A percentile compares a stretch with the other conserved stretches of the same genome.
phyloP scores from a whole-genome alignment of 2,113 vertebrate species.

The Psittacula cyanocephala region DNA sequence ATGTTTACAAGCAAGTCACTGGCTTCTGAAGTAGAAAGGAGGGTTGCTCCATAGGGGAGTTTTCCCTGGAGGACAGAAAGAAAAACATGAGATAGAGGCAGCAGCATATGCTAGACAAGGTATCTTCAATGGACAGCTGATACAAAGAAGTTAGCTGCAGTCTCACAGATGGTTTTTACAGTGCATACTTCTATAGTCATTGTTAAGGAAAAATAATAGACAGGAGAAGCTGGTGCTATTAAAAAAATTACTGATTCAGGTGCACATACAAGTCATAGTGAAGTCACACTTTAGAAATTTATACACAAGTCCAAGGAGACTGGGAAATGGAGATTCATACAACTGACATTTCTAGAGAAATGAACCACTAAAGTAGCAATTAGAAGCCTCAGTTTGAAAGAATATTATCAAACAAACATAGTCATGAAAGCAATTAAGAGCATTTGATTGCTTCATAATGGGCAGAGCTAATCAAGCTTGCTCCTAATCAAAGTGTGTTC shows the following conservation, averaged over 20 bases:
- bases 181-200: not conserved
- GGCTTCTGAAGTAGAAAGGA: constrained; percentile 7
- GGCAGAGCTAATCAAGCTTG: constrained; percentile 33
- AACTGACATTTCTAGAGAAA: constrained; percentile 26
- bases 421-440: constrained; percentile 57
- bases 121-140: not conserved
- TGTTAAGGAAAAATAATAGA: not conserved
- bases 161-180: not conserved
- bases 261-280: not conserved
- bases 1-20: constrained; percentile 30
- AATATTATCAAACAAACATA: constrained; percentile 55
- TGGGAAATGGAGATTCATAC: not conserved
- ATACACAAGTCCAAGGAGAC: not conserved
- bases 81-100: not conserved
- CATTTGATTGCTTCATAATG: constrained; percentile 54
- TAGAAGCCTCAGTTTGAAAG: constrained; percentile 36
- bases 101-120: not conserved
- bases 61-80: constrained; percentile 10
- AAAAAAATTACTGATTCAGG: not conserved
- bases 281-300: not conserved
- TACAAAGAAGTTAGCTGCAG: not conserved
- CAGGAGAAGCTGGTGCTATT: not conserved
- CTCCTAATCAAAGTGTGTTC: constrained; percentile 50
- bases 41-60: not conserved
- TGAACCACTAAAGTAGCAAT: constrained; percentile 27